Conservation (phyloP, 2,797 vertebrate species). For the Heterohyrax brucei region DNA sequence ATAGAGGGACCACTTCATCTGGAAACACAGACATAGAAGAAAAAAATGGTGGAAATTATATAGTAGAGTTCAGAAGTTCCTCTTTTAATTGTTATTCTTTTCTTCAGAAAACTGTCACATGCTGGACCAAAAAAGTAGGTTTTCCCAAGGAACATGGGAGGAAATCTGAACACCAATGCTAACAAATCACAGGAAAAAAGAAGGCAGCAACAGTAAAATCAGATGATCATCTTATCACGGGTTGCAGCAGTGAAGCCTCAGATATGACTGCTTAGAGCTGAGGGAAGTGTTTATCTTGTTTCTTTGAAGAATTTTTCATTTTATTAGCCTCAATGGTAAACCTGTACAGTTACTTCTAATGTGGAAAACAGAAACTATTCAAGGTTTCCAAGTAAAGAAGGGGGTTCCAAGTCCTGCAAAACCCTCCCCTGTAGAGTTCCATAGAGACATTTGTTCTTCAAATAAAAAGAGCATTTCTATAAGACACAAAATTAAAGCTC, state of each 20-base stretch:
- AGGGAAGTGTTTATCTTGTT: background rate
- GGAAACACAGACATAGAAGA: background rate
- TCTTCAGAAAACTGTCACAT: background rate
- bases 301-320: background rate
- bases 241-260: background rate
- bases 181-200: background rate
- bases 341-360: background rate
- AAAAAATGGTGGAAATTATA: background rate
- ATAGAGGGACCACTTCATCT: background rate
- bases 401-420: background rate
- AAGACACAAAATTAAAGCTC: background rate
- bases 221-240: background rate
- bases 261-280: background rate
- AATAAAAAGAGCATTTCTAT: background rate
- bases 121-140: background rate
- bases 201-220: background rate
- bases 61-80: background rate
- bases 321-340: conserved; percentile 24
- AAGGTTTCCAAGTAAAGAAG: background rate
- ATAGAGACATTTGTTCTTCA: background rate
- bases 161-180: background rate
- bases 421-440: background rate
- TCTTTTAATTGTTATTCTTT: background rate
- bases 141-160: background rate
- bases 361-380: background rate